A percentile compares a stretch with the other conserved stretches of the same genome.
Evolutionary conservation across 2,888 invertebrate genomes (phyloP).

Genomic region (Tetranychus truncatus): DNA sequence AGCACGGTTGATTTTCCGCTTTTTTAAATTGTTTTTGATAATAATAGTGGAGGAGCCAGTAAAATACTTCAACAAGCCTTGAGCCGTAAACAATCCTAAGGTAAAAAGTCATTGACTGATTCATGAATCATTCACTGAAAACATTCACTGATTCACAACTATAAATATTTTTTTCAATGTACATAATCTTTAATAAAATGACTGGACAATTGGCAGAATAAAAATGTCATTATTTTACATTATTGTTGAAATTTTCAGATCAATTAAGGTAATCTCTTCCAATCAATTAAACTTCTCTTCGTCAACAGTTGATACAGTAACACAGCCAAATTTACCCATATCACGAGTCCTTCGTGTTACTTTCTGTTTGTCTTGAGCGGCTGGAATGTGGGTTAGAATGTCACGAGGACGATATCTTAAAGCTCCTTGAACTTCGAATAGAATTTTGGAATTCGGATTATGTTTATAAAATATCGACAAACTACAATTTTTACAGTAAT

Average conservation of each 20-base stretch:
- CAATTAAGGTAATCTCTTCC: background rate
- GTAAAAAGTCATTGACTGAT: too few species aligned
- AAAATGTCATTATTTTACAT: too few species aligned
- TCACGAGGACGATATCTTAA: slow-evolving; percentile 26
- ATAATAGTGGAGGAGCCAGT: slow-evolving; percentile 10
- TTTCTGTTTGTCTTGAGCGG: slow-evolving; percentile 32
- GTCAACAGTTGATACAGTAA: slow-evolving; percentile 96
- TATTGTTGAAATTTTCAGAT: too few species aligned
- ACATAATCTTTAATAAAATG: too few species aligned
- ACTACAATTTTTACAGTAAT: slow-evolving; percentile 75
- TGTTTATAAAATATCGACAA: slow-evolving; percentile 83
- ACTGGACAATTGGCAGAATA: too few species aligned
- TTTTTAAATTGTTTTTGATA: too few species aligned
- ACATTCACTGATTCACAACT: background rate
- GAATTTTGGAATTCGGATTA: slow-evolving; percentile 55
- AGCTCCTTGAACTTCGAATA: slow-evolving; percentile 69
- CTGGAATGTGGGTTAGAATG: background rate
- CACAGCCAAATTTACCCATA: slow-evolving; percentile 98
- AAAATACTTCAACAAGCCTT: slow-evolving; percentile 15
- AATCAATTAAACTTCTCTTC: slow-evolving; percentile 46
- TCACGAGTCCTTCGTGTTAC: slow-evolving; percentile 95
- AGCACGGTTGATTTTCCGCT: too few species aligned
- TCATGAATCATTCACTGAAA: too few species aligned
- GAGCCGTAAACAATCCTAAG: slow-evolving; percentile 4
- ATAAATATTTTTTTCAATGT: too few species aligned